Base-by-base conservation (phyloP, 1,140 invertebrate species). In the Brachionus paranguensis region DNA sequence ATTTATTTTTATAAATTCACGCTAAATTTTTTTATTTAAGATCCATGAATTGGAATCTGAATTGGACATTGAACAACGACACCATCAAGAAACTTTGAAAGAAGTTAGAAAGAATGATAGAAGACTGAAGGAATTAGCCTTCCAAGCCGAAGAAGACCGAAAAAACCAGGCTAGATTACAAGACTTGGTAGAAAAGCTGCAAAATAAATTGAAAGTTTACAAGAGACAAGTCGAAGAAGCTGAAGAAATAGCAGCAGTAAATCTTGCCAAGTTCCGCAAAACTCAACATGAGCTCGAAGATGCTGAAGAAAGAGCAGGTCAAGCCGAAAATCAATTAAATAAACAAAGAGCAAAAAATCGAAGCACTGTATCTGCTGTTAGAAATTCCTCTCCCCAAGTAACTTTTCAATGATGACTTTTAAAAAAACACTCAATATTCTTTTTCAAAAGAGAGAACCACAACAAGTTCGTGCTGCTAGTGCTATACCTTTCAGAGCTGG, bases 201-300 rank as follows among this genome's bases (percentile, higher is more conserved):
- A 98, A 92, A 94, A 96, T 91, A 99, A 99, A 93, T 97, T 99
- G 92, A 98, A 98, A 92, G 96, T 95, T 86, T 98, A 98, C 93
- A 98, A 98, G 94, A 94, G 96, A 91, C 96, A 98, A 92, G 97
- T 98, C 88, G 97, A 98, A 89, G 97, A 99, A 90, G 96, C 96
- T 86, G 96, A 98, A 92, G 96, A 99, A 91, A 96, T 98, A 88
- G 96, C 96, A 87, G 96, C 95, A 88, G 92, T 98, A 86, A 98
- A 98, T 91, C 93, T 98, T 90, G 96, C 96, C 90, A 99, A 99
- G 92, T 99, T 97, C 95, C 95, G 97, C 89, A 99, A 99, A 91
- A 95, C 96, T 3, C 83, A 84, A 78, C 65, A 72, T 27, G 83
- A 84, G 24, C 33, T 84, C 1, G 83, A 99, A 91, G 97, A 99